Evolutionary conservation across 2,888 invertebrate genomes (phyloP), one percentile per base, ranked within the genome.

Genomic region (Marronus borbonicus): DNA sequence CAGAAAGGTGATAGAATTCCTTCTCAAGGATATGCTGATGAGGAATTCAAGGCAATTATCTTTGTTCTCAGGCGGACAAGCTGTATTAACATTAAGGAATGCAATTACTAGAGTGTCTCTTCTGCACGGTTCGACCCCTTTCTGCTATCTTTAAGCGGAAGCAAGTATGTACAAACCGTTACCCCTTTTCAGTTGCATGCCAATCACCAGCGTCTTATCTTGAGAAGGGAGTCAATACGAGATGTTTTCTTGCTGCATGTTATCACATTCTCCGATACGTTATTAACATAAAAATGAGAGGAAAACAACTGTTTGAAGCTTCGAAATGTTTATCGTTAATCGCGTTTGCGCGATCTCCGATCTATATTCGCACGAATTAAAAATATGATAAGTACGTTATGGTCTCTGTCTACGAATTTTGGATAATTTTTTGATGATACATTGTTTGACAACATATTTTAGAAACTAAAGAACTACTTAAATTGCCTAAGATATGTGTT

Each of bases 1-100:
- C 5, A 60, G 78, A 36, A 76, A 74, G 78, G 76, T 75, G 65
- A 66, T 77, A 77, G 83, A 83, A 83, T 85, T 84, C 84, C 84
- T 84, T 83, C 60, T 49, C 78, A 83, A 84, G 85, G 85, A 84
- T 84, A 83, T 84, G 84, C 83, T 84, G 84, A 84, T 84, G 84
- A 82, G 86, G 86, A 86, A 86, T 86, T 85, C 83, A 81, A 84
- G 85, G 85, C 85, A 86, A 86, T 86, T 86, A 86, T 85, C 84
- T 84, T 82, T 83, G 20, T 8, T 58, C 55, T 83, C 83, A 84
- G 84, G 81, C 83, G 84, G 84, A 84, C 85, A 84, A 82, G 85
- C 85, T 85, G 86, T 86, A 86, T 86, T 86, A 86, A 85, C 86
- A 85, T 85, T 84, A 84, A 86, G 86, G 86, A 86, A 86, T 86